Evolutionary conservation across 2,113 vertebrate genomes (phyloP).

Genomic region (Corydoras sp.): DNA sequence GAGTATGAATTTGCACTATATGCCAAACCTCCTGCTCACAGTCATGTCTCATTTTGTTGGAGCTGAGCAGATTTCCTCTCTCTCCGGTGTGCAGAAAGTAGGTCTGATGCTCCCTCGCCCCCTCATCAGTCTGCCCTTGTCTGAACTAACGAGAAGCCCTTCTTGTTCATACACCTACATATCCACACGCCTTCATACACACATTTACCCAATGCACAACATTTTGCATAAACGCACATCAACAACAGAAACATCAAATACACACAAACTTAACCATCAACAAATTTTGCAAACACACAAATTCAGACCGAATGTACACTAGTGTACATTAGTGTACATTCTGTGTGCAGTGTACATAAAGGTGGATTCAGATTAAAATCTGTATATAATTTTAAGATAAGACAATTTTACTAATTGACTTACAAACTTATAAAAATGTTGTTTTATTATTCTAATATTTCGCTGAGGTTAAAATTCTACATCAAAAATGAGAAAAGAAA

Average conservation of each 20-base stretch:
- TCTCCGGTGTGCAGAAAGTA: slow-evolving; percentile 51
- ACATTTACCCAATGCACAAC: background rate
- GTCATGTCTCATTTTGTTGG: background rate
- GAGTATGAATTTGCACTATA: background rate
- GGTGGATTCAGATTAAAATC: no score
- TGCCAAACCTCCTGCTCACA: background rate
- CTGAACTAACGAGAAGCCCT: slow-evolving; percentile 27
- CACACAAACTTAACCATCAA: background rate
- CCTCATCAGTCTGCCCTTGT: slow-evolving; percentile 48
- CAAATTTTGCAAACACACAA: no score
- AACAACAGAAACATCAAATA: background rate
- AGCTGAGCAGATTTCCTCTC: slow-evolving; percentile 24
- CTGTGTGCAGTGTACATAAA: no score
- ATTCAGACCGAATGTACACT: no score
- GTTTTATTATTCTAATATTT: no score
- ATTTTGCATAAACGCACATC: background rate
- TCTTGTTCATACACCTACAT: background rate
- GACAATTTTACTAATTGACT: no score
- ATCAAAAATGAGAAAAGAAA: no score
- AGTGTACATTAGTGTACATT: no score
- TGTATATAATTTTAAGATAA: no score
- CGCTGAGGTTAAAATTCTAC: no score
- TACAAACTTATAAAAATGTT: no score
- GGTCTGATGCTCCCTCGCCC: slow-evolving; percentile 45
- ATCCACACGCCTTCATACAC: background rate